Conservation (phyloP, 2,113 vertebrate species). For the Chinchilla lanigera region DNA sequence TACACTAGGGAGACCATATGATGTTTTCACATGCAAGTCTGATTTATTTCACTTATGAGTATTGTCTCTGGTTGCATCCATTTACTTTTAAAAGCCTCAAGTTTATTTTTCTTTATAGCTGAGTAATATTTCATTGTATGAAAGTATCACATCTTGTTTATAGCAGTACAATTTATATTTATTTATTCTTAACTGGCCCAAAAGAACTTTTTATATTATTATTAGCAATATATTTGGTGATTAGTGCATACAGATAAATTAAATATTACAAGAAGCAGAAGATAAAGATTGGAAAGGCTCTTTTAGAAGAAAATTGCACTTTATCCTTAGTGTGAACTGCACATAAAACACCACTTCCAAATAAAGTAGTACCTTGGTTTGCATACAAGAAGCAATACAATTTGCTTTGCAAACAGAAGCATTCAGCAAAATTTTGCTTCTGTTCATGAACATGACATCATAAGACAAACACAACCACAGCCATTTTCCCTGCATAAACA, state of each 20-base stretch:
- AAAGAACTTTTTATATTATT: background rate
- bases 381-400: background rate
- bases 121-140: too few relatives aligned
- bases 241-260: background rate
- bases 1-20: too few relatives aligned
- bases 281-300: background rate
- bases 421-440: background rate
- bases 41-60: too few relatives aligned
- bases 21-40: too few relatives aligned
- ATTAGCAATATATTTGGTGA: background rate
- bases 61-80: too few relatives aligned
- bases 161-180: background rate
- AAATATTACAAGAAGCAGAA: background rate
- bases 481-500: background rate
- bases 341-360: background rate
- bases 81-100: too few relatives aligned
- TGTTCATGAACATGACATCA: background rate
- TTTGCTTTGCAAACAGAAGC: background rate
- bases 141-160: too few relatives aligned
- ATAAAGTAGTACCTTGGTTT: background rate
- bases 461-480: background rate
- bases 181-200: background rate
- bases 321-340: background rate
- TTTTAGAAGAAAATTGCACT: background rate
- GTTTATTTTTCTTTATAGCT: too few relatives aligned